Conservation (phyloP, 2,888 invertebrate genomes). For the Nomada hirtipes region DNA sequence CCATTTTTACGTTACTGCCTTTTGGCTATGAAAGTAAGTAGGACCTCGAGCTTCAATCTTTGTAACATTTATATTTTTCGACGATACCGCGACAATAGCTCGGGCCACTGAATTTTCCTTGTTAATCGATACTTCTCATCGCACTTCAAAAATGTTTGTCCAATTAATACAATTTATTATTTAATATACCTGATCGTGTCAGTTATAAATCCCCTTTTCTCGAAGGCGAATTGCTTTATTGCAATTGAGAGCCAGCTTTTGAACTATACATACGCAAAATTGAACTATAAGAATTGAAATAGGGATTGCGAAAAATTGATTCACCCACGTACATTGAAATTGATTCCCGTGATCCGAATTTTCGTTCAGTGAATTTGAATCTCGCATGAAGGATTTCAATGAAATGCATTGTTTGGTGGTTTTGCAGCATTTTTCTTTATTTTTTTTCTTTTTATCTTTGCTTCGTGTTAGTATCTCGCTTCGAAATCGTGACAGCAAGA, state of each 20-base stretch:
- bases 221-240: too few species aligned
- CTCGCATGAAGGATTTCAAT: neutral
- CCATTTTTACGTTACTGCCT: constrained; percentile 14
- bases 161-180: neutral
- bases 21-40: constrained; percentile 23
- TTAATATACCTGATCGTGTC: too few species aligned
- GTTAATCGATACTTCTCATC: neutral
- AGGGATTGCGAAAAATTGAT: too few species aligned
- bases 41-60: neutral
- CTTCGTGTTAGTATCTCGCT: constrained; percentile 36
- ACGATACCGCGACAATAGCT: neutral
- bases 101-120: neutral
- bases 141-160: neutral
- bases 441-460: constrained; percentile 31
- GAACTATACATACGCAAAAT: too few species aligned
- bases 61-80: neutral
- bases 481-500: constrained; percentile 33
- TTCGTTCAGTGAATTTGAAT: too few species aligned
- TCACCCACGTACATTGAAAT: too few species aligned
- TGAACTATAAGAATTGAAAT: too few species aligned
- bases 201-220: too few species aligned
- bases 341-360: too few species aligned
- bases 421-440: constrained; percentile 23
- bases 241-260: too few species aligned
- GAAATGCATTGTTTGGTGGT: constrained; percentile 22